Conservation (phyloP, 2,888 invertebrate genomes). For the Chrysomela aeneicollis region DNA sequence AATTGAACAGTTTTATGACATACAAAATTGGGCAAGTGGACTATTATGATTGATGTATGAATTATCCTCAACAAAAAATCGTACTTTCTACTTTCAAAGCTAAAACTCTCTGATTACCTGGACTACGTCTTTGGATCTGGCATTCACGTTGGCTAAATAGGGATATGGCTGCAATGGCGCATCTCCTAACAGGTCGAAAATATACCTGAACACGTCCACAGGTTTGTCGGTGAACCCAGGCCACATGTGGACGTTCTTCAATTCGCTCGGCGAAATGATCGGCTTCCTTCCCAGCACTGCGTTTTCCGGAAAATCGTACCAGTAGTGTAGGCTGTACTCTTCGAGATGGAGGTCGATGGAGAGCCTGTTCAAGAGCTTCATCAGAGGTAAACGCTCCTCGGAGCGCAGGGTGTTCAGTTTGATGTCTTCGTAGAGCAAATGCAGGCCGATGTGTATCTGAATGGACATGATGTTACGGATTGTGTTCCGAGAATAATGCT, state of each 20-base stretch:
- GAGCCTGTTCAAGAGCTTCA: constrained; percentile 77
- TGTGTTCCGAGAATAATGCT: too few relatives aligned
- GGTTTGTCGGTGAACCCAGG: constrained; percentile 70
- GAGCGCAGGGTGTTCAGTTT: constrained; percentile 79
- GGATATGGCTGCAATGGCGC: constrained; percentile 70
- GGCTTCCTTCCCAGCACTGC: constrained; percentile 17
- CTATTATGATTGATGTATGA: background rate
- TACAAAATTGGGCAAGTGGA: background rate
- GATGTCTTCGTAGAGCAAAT: constrained; percentile 90
- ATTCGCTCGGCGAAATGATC: constrained; percentile 60
- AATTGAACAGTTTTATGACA: background rate
- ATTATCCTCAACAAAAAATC: too few relatives aligned
- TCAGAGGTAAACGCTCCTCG: constrained; percentile 73
- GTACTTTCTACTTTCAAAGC: too few relatives aligned
- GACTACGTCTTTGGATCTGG: constrained; percentile 75
- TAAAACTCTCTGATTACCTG: constrained; percentile 71
- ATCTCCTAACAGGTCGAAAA: constrained; percentile 71
- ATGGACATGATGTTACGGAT: too few relatives aligned
- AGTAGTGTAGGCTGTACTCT: constrained; percentile 81
- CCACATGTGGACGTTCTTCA: constrained; percentile 69
- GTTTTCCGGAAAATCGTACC: constrained; percentile 78
- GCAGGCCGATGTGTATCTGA: constrained; percentile 77
- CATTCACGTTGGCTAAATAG: constrained; percentile 77
- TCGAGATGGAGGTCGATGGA: constrained; percentile 77
- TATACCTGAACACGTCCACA: constrained; percentile 75